phyloP scores from a whole-genome alignment of 2,113 vertebrate genomes.

The Oryzias curvinotus region DNA sequence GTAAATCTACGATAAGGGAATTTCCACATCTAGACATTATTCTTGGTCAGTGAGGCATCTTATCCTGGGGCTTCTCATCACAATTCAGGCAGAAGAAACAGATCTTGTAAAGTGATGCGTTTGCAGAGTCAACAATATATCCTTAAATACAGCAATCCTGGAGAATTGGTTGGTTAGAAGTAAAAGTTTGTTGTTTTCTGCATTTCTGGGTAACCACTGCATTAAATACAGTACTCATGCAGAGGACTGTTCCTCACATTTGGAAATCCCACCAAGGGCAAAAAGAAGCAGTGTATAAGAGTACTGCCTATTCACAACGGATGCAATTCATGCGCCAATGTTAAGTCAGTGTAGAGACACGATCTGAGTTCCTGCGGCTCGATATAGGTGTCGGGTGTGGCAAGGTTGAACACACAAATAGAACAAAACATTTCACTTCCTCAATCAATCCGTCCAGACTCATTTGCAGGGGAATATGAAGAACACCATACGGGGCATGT shows the following conservation, averaged over 20 bases:
- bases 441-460: too few relatives aligned
- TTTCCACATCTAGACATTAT: conserved; percentile 47
- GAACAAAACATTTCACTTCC: too few relatives aligned
- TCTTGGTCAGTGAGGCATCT: conserved; percentile 8
- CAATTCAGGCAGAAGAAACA: conserved; percentile 3
- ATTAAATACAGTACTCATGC: background rate
- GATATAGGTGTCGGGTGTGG: too few relatives aligned
- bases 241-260: conserved; percentile 14
- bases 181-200: background rate
- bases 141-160: background rate
- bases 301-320: too few relatives aligned
- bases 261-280: conserved; percentile 12
- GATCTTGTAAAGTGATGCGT: conserved; percentile 5
- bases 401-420: too few relatives aligned
- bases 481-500: too few relatives aligned
- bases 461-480: too few relatives aligned
- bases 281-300: too few relatives aligned
- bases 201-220: background rate
- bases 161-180: background rate
- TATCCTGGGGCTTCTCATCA: conserved; percentile 44
- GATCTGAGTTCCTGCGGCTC: too few relatives aligned
- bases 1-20: conserved; percentile 43
- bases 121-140: background rate
- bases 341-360: too few relatives aligned
- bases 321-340: too few relatives aligned